Conservation (phyloP, 2,888 invertebrate species). For the Crematogaster levior region DNA sequence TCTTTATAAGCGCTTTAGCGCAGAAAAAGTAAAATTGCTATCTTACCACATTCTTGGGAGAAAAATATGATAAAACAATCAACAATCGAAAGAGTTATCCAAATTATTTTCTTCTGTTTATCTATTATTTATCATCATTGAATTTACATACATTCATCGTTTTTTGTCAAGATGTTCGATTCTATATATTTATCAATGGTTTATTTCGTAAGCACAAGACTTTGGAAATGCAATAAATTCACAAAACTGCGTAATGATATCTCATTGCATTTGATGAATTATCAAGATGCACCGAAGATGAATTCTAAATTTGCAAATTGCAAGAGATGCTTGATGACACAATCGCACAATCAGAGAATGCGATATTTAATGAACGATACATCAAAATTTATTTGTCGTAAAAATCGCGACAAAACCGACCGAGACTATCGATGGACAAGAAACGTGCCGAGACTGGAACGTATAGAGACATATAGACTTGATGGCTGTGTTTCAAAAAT, state of each 20-base stretch:
- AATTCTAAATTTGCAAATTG: conserved; percentile 29
- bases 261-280: conserved; percentile 36
- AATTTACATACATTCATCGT: neutral
- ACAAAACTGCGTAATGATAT: conserved; percentile 27
- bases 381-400: conserved; percentile 58
- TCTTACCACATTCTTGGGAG: neutral
- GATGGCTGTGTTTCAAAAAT: conserved; percentile 12
- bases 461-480: conserved; percentile 16
- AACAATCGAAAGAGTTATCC: neutral
- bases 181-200: neutral
- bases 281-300: conserved; percentile 36
- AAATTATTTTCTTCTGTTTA: neutral
- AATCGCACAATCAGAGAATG: conserved; percentile 49
- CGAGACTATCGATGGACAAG: conserved; percentile 6
- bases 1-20: neutral
- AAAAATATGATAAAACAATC: neutral
- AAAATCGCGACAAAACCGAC: conserved; percentile 51
- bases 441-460: conserved; percentile 17
- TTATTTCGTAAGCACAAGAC: neutral
- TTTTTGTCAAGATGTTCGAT: neutral
- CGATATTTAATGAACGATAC: conserved; percentile 40
- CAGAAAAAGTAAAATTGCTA: neutral
- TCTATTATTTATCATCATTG: too few species aligned
- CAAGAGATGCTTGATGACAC: conserved; percentile 38
- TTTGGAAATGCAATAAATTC: conserved; percentile 23